Percentiles rank a stretch among this genome's conserved stretches.
These are phyloP conservation scores for Mactra quadrangularis DNA, from an alignment of 1,140 invertebrate species.

Conservation along the genomic window DNA sequence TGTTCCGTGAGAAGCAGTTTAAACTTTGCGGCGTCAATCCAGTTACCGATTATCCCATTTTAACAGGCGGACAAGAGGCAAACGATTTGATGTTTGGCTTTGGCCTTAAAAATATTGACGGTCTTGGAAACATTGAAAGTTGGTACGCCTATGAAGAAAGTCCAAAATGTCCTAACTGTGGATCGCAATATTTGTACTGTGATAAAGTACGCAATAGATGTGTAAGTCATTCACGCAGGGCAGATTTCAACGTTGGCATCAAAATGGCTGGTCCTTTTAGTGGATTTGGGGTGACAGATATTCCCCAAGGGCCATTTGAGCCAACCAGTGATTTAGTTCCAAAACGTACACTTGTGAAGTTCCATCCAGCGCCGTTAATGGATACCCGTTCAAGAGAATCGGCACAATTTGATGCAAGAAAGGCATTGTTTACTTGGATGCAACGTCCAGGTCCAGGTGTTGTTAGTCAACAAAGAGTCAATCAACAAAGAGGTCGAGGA, in stretches of 20 bases:
- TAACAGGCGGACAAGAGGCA: conserved; percentile 6
- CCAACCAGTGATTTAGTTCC: conserved; percentile 5
- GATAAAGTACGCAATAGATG: neutral
- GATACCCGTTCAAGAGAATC: conserved; percentile 30
- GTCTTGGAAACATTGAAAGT: neutral
- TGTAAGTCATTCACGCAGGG: conserved; percentile 36
- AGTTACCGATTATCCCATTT: conserved; percentile 26
- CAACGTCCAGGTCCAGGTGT: neutral
- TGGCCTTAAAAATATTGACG: conserved; percentile 24
- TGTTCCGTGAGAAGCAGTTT: conserved; percentile 60
- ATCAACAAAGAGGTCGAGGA: neutral
- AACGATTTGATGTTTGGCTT: conserved; percentile 29
- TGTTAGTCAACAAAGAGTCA: neutral
- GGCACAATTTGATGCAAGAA: conserved; percentile 35
- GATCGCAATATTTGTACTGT: conserved; percentile 37
- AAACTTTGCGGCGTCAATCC: conserved; percentile 24
- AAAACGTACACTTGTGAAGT: conserved; percentile 14
- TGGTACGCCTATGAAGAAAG: conserved; percentile 42
- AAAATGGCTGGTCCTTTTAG: neutral
- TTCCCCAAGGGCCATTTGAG: conserved; percentile 27
- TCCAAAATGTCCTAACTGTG: conserved; percentile 24
- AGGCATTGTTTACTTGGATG: neutral
- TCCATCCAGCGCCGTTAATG: neutral
- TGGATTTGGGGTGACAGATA: too few species aligned
- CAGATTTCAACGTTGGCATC: conserved; percentile 35